phyloP scores from a whole-genome alignment of 2,797 vertebrate species.

The Acanthis flammea region DNA sequence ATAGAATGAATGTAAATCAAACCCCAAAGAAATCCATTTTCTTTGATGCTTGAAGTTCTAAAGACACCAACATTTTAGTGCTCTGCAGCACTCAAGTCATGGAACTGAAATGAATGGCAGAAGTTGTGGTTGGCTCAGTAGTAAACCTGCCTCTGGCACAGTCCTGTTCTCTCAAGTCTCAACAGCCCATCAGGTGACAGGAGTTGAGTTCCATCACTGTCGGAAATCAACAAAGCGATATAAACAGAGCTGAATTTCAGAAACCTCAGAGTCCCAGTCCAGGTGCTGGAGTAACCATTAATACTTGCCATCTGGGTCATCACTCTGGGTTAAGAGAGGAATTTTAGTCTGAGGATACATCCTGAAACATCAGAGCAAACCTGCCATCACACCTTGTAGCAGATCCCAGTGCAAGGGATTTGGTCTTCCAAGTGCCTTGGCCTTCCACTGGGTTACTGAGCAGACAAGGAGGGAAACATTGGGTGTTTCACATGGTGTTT shows the following conservation, averaged over 20 bases:
- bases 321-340: not conserved
- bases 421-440: too few species aligned
- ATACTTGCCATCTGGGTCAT: not conserved
- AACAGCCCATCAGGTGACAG: accelerated
- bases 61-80: not conserved
- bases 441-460: not conserved
- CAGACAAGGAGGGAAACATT: not conserved
- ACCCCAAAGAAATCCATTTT: not conserved
- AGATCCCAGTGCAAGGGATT: not conserved
- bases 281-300: not conserved
- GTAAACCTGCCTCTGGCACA: not conserved
- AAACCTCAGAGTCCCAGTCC: not conserved
- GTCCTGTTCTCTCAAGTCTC: not conserved
- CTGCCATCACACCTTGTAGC: not conserved
- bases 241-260: not conserved
- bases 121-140: not conserved
- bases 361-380: not conserved
- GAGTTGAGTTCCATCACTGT: not conserved
- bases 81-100: not conserved
- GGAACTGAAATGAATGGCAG: not conserved
- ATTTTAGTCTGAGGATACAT: not conserved
- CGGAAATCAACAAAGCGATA: accelerated
- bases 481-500: not conserved
- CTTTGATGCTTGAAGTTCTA: not conserved
- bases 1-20: not conserved